Conservation (phyloP, 2,888 invertebrate species). For the Spodoptera littoralis region DNA sequence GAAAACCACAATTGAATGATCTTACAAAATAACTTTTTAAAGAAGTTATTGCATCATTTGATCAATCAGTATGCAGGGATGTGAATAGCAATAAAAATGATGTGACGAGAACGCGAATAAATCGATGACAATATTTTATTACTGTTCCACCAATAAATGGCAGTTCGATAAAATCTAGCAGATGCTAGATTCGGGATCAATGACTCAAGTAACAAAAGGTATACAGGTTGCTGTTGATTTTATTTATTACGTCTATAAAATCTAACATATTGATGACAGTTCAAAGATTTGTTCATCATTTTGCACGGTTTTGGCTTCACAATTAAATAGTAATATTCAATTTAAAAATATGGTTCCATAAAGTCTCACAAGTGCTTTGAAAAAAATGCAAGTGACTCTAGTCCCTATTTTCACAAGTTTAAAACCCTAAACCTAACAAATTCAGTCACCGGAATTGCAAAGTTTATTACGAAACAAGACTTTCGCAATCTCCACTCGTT, state of each 20-base stretch:
- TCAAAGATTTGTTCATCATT: no score
- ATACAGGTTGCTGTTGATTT: no score
- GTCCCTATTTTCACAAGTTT: constrained; percentile 8
- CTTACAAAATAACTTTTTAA: constrained; percentile 25
- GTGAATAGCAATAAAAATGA: constrained; percentile 27
- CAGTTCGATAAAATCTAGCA: no score
- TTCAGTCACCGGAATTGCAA: constrained; percentile 45
- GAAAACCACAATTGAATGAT: constrained; percentile 16
- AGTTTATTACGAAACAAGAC: constrained; percentile 46
- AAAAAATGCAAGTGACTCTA: neutral
- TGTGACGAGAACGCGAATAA: constrained; percentile 11
- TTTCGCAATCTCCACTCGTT: constrained; percentile 43
- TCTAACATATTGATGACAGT: no score
- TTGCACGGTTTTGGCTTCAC: no score
- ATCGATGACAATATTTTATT: constrained; percentile 11
- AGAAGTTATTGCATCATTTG: constrained; percentile 12
- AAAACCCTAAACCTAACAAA: constrained; percentile 14
- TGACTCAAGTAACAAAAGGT: no score
- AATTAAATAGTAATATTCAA: no score
- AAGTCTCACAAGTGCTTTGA: no score
- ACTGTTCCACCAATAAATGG: neutral
- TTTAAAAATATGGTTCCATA: no score
- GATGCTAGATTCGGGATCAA: no score
- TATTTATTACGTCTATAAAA: no score
- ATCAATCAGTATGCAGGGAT: constrained; percentile 39